A percentile compares a stretch with the other conserved stretches of the same genome.
Evolutionary conservation across 2,113 vertebrate genomes (phyloP).

Genomic region (Caranx melampygus): DNA sequence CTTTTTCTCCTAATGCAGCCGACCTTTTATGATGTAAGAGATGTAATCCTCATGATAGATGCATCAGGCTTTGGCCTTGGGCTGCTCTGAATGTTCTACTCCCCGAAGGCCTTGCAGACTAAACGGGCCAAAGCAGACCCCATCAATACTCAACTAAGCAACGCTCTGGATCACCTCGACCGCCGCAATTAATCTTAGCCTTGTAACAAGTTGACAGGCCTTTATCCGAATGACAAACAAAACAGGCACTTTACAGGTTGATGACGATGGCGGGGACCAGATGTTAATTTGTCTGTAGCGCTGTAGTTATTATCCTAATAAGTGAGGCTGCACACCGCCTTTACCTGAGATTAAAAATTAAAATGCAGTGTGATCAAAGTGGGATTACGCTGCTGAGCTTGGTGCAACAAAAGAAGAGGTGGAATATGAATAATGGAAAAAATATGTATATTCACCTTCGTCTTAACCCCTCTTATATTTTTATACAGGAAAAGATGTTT

Average conservation of each 20-base stretch:
- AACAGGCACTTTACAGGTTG: slow-evolving; percentile 25
- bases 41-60: slow-evolving; percentile 71
- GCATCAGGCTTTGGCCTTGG: slow-evolving; percentile 62
- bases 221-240: slow-evolving; percentile 64
- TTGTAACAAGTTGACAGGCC: slow-evolving; percentile 52
- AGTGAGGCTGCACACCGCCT: slow-evolving; percentile 39
- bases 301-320: slow-evolving; percentile 37
- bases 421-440: slow-evolving; percentile 42
- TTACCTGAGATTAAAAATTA: slow-evolving; percentile 73
- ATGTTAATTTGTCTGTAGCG: slow-evolving; percentile 51
- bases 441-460: slow-evolving; percentile 32
- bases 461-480: slow-evolving; percentile 30
- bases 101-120: slow-evolving; percentile 64
- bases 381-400: slow-evolving; percentile 65
- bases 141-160: slow-evolving; percentile 67
- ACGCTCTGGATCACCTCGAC: slow-evolving; percentile 52
- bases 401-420: slow-evolving; percentile 53
- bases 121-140: slow-evolving; percentile 65
- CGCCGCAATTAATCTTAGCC: slow-evolving; percentile 62
- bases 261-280: slow-evolving; percentile 22
- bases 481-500: slow-evolving; percentile 40
- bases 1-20: slow-evolving; percentile 41
- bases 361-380: slow-evolving; percentile 59
- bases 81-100: slow-evolving; percentile 64
- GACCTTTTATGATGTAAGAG: slow-evolving; percentile 65